Percentiles rank a stretch among this genome's conserved stretches.
Evolutionary conservation across 1,140 invertebrate genomes (phyloP).

Genomic region (Zaprionus ornatus): DNA sequence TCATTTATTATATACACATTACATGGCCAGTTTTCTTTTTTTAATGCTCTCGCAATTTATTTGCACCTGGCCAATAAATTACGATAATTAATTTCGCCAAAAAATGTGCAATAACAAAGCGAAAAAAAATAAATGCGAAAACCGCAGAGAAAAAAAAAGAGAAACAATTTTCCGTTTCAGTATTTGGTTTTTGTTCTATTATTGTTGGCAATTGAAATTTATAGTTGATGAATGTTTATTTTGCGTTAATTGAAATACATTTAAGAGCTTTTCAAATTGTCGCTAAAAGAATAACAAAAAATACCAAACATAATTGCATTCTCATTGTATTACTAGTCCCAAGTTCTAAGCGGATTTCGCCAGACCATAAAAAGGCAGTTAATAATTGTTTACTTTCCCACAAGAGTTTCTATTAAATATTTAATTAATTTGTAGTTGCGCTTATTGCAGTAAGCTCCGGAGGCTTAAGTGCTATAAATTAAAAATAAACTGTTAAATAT

Average conservation of each 20-base stretch:
- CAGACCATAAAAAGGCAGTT: too few relatives aligned
- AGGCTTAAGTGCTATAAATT: background rate
- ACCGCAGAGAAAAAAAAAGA: background rate
- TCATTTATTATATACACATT: conserved; percentile 33
- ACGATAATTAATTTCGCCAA: conserved; percentile 44
- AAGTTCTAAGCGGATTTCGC: background rate
- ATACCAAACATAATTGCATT: background rate
- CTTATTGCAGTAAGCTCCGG: too few relatives aligned
- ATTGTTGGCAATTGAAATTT: conserved; percentile 19
- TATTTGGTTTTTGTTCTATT: conserved; percentile 16
- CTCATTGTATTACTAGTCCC: background rate
- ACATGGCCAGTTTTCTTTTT: conserved; percentile 18
- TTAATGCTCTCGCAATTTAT: conserved; percentile 38
- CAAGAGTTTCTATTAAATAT: background rate
- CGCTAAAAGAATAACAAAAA: background rate
- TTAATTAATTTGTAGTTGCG: background rate
- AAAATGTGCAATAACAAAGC: conserved; percentile 18
- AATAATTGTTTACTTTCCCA: background rate
- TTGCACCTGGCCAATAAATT: conserved; percentile 50
- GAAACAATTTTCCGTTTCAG: background rate
- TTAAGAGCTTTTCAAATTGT: conserved; percentile 1
- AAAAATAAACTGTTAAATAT: background rate
- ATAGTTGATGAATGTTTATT: conserved; percentile 10
- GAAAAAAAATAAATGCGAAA: background rate
- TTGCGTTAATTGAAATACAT: conserved; percentile 23